Evolutionary conservation across 2,888 invertebrate species (phyloP), one percentile per base, ranked within the genome.

Genomic region (Tiliacea citrago): DNA sequence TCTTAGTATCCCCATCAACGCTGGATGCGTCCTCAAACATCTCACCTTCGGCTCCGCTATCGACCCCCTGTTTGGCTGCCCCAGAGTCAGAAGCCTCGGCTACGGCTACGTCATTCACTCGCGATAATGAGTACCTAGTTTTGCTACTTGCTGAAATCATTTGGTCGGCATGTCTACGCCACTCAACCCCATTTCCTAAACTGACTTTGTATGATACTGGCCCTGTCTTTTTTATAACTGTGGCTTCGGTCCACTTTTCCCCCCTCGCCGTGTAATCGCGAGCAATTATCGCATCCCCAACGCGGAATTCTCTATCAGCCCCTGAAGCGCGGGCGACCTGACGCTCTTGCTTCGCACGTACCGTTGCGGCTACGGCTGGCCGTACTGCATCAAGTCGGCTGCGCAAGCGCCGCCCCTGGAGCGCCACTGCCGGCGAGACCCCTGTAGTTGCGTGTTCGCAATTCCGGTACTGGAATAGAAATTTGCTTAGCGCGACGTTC

Each of bases 161-260:
- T 51, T 51, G 35, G 29, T 65, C 63, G 7, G 13, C 35, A 29
- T 66, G 66, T 53, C 39, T 39, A 53, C 66, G 53, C 53, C 66
- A 66, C 10, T 53, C 53, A 9, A 66, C 35, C 53, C 53, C 53
- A n/a, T 51, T 53, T 9, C 16, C 66, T 39, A 39, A 29, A 53
- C 35, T 21, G 6, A 66, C 51, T 53, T 66, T 66, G 13, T 53
- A 66, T 1, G 39, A 53, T 5, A 53, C 10, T 18, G 53, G 66
- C 12, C 65, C 35, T 49, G 65, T 65, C 4, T 49, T n/a, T 35
- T 65, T 35, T 5, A 51, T n/a, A 13, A 65, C 65, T 5, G 29
- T 39, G 53, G 35, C 66, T 24, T 66, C 7, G 51, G 53, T 39
- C 24, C 66, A 66, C 67, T 67, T 67, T 12, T 67, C 53, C 42